Conservation (phyloP, 2,113 vertebrate genomes). For the Xenopus tropicalis region UCB_Xtro_10.0 CM004448.2:30365501-30366000, state of each 20-base stretch:
- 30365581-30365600: neutral
- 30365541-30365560: too few species aligned
- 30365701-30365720: constrained; percentile 62
- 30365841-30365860: constrained; percentile 67
- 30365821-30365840: constrained; percentile 63
- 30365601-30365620: neutral
- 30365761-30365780: constrained; percentile 64
- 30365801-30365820: constrained; percentile 58
- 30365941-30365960: constrained; percentile 56
- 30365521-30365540: too few species aligned
- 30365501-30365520: too few species aligned
- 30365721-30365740: constrained; percentile 64
- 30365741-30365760: constrained; percentile 67
- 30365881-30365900: constrained; percentile 69
- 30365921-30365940: constrained; percentile 70
- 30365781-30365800: constrained; percentile 68
- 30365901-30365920: constrained; percentile 73
- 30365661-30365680: constrained; percentile 72
- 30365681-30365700: constrained; percentile 68
- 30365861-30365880: constrained; percentile 57
- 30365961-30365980: constrained; percentile 69
- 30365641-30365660: constrained; percentile 64
- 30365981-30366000: constrained; percentile 80
- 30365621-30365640: constrained; percentile 50
- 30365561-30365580: neutral